Evolutionary conservation across 1,140 invertebrate species (phyloP), one percentile per base, ranked within the genome.

Genomic region (Hylaeus anthracinus): DNA sequence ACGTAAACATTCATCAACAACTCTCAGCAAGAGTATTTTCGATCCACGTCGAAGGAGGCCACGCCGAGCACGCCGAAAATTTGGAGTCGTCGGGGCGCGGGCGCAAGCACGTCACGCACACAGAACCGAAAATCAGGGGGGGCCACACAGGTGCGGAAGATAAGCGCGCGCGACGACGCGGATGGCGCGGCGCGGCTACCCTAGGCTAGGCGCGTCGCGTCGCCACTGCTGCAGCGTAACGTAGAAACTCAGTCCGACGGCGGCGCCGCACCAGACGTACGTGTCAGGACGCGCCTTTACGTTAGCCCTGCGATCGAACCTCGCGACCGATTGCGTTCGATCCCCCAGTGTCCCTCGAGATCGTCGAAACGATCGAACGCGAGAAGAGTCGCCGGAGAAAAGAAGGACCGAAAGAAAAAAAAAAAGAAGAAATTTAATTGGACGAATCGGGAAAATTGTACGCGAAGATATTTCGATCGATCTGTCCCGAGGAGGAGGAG

Each of bases 221-320:
- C 85, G 81, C 85, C 73, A 81, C 85, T 78, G 77, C 81, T 78
- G 85, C 85, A 87, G 81, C 72, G 73, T 84, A 86, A 77, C 77
- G 81, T 81, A 60, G 75, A 86, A 88, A 89, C 89, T 88, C 89
- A 90, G 90, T 91, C 79, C 85, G 81, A 90, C 88, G 86, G 88
- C 84, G 89, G 87, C 90, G 89, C 90, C 86, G 90, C 83, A 88
- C 71, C 88, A 85, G 89, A 89, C 87, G 86, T 88, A 91, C 80
- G 84, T 60, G 80, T 66, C 41, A 86, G 77, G 69, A 83, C 87
- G 84, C 82, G 79, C 80, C 70, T 75, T 66, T 71, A 77, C 63
- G 81, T 81, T 26, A 43, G 58, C 43, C 55, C 81, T 41, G 69
- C 63, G 39, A 58, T 70, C 61, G 43, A 66, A 66, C 58, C 69